These are phyloP conservation scores for Miniopterus natalensis DNA, from an alignment of 2,113 vertebrate species.

Conservation along the genomic window DNA sequence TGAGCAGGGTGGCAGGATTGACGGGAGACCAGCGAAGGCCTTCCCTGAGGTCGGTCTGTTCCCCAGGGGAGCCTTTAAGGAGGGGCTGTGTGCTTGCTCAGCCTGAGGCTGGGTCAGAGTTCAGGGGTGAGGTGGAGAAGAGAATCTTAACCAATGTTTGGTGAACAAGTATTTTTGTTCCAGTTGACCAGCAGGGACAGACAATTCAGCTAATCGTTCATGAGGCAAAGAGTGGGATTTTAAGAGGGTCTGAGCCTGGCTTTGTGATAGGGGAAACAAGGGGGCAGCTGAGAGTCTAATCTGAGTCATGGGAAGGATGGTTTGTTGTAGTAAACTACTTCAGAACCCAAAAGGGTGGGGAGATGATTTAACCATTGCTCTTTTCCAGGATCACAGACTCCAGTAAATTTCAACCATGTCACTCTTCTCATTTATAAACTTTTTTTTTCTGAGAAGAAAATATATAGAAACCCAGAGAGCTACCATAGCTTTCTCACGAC, in stretches of 20 bases:
- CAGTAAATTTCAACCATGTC: background rate
- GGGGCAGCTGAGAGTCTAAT: background rate
- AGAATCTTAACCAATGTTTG: background rate
- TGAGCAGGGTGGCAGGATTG: background rate
- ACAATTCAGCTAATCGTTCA: background rate
- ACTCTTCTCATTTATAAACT: background rate
- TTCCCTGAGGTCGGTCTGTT: background rate
- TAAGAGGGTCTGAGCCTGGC: background rate
- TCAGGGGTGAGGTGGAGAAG: background rate
- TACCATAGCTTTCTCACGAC: background rate
- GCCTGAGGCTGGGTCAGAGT: background rate
- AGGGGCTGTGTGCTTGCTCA: rapidly evolving
- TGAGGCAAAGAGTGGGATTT: background rate
- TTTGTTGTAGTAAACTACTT: background rate
- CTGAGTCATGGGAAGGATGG: background rate
- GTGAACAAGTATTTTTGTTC: background rate
- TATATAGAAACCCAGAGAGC: rapidly evolving
- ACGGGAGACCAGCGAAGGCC: background rate
- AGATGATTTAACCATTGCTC: background rate
- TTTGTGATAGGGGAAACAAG: background rate
- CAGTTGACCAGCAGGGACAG: background rate
- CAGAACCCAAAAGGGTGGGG: background rate
- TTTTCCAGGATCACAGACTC: background rate
- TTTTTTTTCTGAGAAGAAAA: background rate
- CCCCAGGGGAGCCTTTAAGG: background rate